Base-by-base conservation (phyloP, 2,113 vertebrate species). In the Ceuthmochares aereus region DNA sequence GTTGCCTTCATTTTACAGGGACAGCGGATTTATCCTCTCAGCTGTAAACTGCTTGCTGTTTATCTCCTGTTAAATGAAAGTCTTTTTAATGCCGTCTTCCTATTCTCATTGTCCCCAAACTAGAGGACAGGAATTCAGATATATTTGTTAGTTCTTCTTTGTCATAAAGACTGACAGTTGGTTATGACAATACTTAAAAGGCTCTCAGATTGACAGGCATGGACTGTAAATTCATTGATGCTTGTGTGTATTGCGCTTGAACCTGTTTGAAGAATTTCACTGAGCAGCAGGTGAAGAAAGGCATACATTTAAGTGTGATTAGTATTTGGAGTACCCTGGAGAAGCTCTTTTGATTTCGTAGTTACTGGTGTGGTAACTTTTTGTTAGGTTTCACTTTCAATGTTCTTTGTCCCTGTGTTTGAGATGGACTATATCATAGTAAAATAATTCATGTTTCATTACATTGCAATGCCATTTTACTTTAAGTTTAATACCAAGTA, bases 121-220 rank as follows among this genome's bases (percentile, higher is more conserved):
- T 1, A 43, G 7, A 47, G 25, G 25, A 30, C 21, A 49, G 18
- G 17, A 37, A 21, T 51, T 14, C 16, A 42, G 30, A 9, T 26
- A 1, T 8, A 3, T 72, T 68, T 9, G 4, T 8, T 56, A 7
- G 7, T n/a, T 78, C 9, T 40, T 40, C 40, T 40, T 40, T 40
- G 9, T 66, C 43, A 8, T 3, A 34, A 60, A 47, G 17, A 19
- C n/a, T 42, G 4, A 0, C 2, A 12, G 29, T 10, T 68, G 52
- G 17, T 40, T 0, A 0, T 32, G 26, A 4, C 29, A 34, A 7
- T 1, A 3, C 10, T 59, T 37, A 47, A 21, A 30, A 56, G 40
- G 29, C 10, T 7, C 3, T 27, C 14, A 26, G 23, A 9, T 22
- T 8, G 18, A 9, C 9, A 29, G 21, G 14, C 7, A 3, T 32